Evolutionary conservation across 2,797 vertebrate species (phyloP).

Genomic region (Chelmon rostratus): DNA sequence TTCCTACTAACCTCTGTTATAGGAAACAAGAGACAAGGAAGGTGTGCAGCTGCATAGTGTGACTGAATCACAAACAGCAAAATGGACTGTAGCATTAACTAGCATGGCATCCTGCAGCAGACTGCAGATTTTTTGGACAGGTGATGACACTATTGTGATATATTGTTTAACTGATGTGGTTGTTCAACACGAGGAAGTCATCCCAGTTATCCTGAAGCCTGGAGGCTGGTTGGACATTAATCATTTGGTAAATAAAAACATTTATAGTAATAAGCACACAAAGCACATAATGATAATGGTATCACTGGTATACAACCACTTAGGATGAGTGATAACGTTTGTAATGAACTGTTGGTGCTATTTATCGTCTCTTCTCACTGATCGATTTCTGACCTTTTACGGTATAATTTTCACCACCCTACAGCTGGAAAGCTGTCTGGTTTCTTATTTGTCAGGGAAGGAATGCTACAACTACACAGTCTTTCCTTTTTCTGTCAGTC

Average conservation of each 20-base stretch:
- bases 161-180: background rate
- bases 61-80: constrained; percentile 38
- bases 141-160: background rate
- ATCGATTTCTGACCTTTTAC: constrained; percentile 9
- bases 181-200: background rate
- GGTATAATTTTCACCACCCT: constrained; percentile 4
- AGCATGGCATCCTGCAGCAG: constrained; percentile 13
- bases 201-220: constrained; percentile 12
- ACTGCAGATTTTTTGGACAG: background rate
- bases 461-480: constrained; percentile 19
- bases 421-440: constrained; percentile 1
- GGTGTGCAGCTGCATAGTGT: constrained; percentile 14
- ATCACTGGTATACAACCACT: background rate
- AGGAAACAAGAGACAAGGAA: constrained; percentile 16
- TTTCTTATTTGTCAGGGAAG: constrained; percentile 19
- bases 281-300: too few relatives aligned
- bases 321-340: constrained; percentile 5
- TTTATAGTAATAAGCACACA: too few relatives aligned
- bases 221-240: too few relatives aligned
- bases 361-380: background rate
- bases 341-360: background rate
- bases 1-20: constrained; percentile 8
- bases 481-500: constrained; percentile 29
- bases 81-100: background rate
- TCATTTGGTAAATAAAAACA: too few relatives aligned